Base-by-base conservation (phyloP, 2,888 invertebrate species). In the Oegoconia quadripuncta region DNA sequence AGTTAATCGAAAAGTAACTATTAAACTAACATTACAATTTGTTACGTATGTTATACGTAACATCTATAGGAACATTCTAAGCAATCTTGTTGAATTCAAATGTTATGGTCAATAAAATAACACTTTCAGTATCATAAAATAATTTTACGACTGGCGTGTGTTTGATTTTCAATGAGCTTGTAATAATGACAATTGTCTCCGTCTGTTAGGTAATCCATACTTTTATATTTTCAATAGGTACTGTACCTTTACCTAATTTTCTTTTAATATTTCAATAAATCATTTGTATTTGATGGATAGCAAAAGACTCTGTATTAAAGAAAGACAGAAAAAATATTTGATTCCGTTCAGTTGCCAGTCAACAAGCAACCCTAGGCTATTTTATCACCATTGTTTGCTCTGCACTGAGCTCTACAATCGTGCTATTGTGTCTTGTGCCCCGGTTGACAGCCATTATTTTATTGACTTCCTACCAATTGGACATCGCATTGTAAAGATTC, bases 331-430 rank as follows among this genome's bases (percentile, higher is more conserved):
- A 2, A 22, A 22, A 2, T 22, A 22, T 9, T 22, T 22, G 7
- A 4, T 9, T 22, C 2, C 8, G 6, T 9, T 22, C n/a, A 15
- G 18, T 60, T 48, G 55, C 49, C 32, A 31, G 60, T 56, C 44
- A 62, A 56, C n/a, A 35, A 43, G 34, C 30, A 34, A 28, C 54
- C 38, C 43, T 56, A 55, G 63, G 59, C 62, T 73, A 46, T 68
- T 76, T 75, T 77, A 75, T 64, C 57, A 52, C 67, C 69, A 74
- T 73, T 76, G 77, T 71, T 72, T 64, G 66, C 61, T 59, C 52
- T 55, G 60, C 57, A 22, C 22, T 32, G 14, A 14, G 15, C 15
- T 53, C 55, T 50, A 48, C 53, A 52, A 39, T 50, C 55, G 56
- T 59, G 20, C 55, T 55, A 60, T 67, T 70, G 69, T 70, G 62